These are phyloP conservation scores for Athalia cordata DNA, from an alignment of 2,888 invertebrate species.

Conservation along the genomic window DNA sequence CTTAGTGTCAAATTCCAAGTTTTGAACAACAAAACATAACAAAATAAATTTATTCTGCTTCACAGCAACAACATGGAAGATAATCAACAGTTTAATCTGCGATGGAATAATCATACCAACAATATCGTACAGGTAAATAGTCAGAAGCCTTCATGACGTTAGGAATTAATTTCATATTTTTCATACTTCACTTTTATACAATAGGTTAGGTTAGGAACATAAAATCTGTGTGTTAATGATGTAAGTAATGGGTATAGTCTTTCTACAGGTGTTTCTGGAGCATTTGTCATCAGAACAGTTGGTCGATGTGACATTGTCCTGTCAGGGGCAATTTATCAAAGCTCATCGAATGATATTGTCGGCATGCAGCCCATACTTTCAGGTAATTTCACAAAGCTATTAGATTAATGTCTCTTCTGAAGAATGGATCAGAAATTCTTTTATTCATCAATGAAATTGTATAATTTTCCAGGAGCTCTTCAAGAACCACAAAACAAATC, in stretches of 20 bases:
- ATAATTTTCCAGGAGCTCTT: slow-evolving; percentile 69
- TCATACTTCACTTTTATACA: neutral
- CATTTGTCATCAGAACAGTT: slow-evolving; percentile 72
- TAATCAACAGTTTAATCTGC: slow-evolving; percentile 72
- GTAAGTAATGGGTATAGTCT: neutral
- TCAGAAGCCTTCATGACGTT: neutral
- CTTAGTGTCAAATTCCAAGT: neutral
- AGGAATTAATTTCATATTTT: neutral
- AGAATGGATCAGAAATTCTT: neutral
- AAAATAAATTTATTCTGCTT: neutral
- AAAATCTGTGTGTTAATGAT: neutral
- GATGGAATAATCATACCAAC: slow-evolving; percentile 75
- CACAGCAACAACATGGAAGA: slow-evolving; percentile 51
- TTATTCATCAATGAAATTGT: neutral
- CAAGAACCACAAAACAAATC: slow-evolving; percentile 68
- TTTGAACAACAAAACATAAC: neutral
- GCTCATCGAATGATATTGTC: slow-evolving; percentile 75
- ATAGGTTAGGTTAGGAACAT: neutral
- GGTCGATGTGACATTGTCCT: slow-evolving; percentile 74
- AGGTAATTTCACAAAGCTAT: slow-evolving; percentile 62
- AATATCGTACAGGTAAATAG: slow-evolving; percentile 71
- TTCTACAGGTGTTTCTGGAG: slow-evolving; percentile 70
- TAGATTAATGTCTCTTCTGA: neutral
- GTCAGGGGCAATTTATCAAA: slow-evolving; percentile 74
- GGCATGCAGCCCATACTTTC: slow-evolving; percentile 74